Base-by-base conservation (phyloP, 2,888 invertebrate species). In the Cecidostiba fungosa region DNA sequence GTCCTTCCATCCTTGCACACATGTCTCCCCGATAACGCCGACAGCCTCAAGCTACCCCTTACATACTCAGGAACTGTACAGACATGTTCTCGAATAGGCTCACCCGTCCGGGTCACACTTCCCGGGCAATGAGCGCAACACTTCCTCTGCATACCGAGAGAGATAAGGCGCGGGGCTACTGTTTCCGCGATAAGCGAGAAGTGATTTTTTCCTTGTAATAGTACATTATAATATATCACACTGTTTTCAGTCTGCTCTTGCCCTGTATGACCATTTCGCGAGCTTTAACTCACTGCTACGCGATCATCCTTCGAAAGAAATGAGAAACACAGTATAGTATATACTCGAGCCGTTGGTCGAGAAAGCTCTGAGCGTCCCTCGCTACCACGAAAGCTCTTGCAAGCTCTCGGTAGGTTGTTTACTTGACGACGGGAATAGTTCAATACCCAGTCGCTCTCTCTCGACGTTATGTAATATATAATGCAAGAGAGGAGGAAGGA, bases 71-170 rank as follows among this genome's bases (percentile, higher is more conserved):
- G 91, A n/a, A 90, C 87, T 39, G 89, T 88, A 47, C 91, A 91
- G 23, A 88, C 86, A 85, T 91, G 91, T 80, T 84, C 86, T 14
- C 89, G 89, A 70, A 76, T 84, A 26, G 85, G 85, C 14, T 82
- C 85, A 43, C 84, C 73, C 36, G 72, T 80, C 14, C 89, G 89
- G 70, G 77, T 86, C 54, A 87, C 79, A 82, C 88, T 90, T 73
- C 91, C 92, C 19, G 92, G 91, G 87, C 93, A 92, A 78, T 92
- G 91, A 10, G 88, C 87, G 83, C 92, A 92, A 82, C 91, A 91
- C 89, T 90, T 92, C 84, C 90, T 88, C 70, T 87, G 89, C 79
- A 88, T 85, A 1, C 39, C 32, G 19, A 29, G 10, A 16, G 50
- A 19, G 16, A 50, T 50, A 50, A 19, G n/a, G n/a, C n/a, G n/a